A percentile compares a stretch with the other conserved stretches of the same genome.
Evolutionary conservation across 2,113 vertebrate species (phyloP).

Genomic region (Ophiodon elongatus): DNA sequence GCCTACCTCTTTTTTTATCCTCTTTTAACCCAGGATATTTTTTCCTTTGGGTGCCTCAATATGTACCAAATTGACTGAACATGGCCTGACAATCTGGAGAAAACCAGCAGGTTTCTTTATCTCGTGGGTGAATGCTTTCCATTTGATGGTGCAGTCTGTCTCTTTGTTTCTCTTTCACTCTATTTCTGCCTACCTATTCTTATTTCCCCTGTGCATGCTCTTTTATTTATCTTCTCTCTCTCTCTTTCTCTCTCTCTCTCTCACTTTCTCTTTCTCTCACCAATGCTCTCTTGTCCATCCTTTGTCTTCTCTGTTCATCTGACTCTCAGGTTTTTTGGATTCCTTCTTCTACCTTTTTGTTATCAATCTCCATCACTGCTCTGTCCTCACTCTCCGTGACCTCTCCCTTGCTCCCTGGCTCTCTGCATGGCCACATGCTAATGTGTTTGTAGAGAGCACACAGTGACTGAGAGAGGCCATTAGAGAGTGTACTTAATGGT

Average conservation of each 20-base stretch:
- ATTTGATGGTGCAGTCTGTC: constrained; percentile 6
- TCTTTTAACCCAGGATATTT: not conserved
- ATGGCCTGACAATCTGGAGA: not conserved
- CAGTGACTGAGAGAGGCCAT: constrained; percentile 63
- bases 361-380: constrained; percentile 40
- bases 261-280: not conserved
- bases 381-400: constrained; percentile 56
- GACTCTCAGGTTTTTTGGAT: constrained; percentile 14
- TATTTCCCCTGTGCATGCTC: constrained; percentile 36
- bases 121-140: constrained; percentile 34
- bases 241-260: not conserved
- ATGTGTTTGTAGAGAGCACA: constrained; percentile 67
- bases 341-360: constrained; percentile 29
- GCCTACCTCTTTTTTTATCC: constrained; percentile 1
- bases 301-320: constrained; percentile 35
- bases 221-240: constrained; percentile 46
- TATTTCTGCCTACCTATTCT: constrained; percentile 16
- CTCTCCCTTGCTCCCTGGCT: constrained; percentile 37
- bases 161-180: constrained; percentile 25
- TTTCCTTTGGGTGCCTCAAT: not conserved
- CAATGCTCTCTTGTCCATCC: constrained; percentile 15
- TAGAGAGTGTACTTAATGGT: constrained; percentile 57
- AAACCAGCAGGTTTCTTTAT: constrained; percentile 19
- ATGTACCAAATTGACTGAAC: not conserved
- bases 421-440: constrained; percentile 52